phyloP scores from a whole-genome alignment of 1,140 invertebrate species.

The Acromyrmex echinatior region DNA sequence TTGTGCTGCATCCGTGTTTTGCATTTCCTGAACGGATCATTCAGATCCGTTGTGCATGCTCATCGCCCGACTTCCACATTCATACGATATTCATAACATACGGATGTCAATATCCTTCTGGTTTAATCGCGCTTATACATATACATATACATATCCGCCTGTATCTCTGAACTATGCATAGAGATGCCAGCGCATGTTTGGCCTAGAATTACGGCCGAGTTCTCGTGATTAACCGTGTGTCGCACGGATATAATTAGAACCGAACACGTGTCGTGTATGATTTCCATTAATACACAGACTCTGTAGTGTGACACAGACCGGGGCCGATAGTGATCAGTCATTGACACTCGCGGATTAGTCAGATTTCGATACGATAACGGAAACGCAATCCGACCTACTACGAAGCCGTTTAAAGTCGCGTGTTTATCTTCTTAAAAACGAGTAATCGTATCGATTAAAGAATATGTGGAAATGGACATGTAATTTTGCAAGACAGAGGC shows the following conservation, averaged over 20 bases:
- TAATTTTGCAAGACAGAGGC: background rate
- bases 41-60: slow-evolving; percentile 12
- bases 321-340: slow-evolving; percentile 65
- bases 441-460: background rate
- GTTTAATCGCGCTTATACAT: slow-evolving; percentile 53
- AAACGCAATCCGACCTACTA: background rate
- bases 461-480: background rate
- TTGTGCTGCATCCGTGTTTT: slow-evolving; percentile 6
- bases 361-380: slow-evolving; percentile 14
- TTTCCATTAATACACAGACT: slow-evolving; percentile 67
- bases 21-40: slow-evolving; percentile 45
- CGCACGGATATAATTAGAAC: slow-evolving; percentile 73
- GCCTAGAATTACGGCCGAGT: slow-evolving; percentile 66
- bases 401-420: slow-evolving; percentile 31
- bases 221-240: slow-evolving; percentile 72
- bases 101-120: slow-evolving; percentile 53
- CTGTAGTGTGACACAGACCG: background rate
- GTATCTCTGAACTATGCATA: slow-evolving; percentile 31
- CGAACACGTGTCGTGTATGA: slow-evolving; percentile 66
- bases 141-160: slow-evolving; percentile 29
- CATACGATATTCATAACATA: slow-evolving; percentile 60
- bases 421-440: slow-evolving; percentile 28
- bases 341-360: slow-evolving; percentile 45
- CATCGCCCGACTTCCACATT: slow-evolving; percentile 26
- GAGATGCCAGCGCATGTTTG: slow-evolving; percentile 62